These are phyloP conservation scores for Cheilosia soror DNA, from an alignment of 2,888 invertebrate genomes.

Conservation along the genomic window DNA sequence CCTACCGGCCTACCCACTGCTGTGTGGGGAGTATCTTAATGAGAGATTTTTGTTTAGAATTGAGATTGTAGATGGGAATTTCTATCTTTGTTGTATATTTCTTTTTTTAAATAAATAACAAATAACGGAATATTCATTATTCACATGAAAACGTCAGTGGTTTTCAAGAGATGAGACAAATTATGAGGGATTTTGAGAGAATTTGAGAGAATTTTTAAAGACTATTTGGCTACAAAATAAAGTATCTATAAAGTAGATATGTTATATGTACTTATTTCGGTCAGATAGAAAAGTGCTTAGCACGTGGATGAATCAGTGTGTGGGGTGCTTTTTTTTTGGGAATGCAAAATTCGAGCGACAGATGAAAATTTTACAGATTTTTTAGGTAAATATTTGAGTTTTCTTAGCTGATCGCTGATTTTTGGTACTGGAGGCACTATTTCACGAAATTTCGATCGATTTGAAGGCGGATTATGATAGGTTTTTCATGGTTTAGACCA, in stretches of 20 bases:
- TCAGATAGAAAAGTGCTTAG: conserved; percentile 28
- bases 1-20: not conserved
- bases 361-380: not conserved
- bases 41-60: conserved; percentile 38
- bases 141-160: not conserved
- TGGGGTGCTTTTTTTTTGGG: conserved; percentile 26
- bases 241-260: not conserved
- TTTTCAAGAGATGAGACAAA: conserved; percentile 10
- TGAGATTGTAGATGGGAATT: not conserved
- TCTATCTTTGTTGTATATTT: not conserved
- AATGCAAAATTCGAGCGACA: conserved; percentile 35
- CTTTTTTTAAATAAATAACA: not conserved
- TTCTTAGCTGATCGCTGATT: no score
- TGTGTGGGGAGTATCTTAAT: conserved; percentile 37
- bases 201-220: conserved; percentile 39
- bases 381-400: no score
- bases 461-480: no score
- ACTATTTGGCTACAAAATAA: conserved; percentile 40
- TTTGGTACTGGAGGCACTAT: no score
- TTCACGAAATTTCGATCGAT: no score
- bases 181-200: conserved; percentile 20
- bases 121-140: conserved; percentile 2
- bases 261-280: conserved; percentile 7
- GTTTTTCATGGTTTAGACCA: no score
- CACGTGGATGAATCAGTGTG: conserved; percentile 55